Conservation (phyloP, 2,113 vertebrate species). For the Odobenus rosmarus region DNA sequence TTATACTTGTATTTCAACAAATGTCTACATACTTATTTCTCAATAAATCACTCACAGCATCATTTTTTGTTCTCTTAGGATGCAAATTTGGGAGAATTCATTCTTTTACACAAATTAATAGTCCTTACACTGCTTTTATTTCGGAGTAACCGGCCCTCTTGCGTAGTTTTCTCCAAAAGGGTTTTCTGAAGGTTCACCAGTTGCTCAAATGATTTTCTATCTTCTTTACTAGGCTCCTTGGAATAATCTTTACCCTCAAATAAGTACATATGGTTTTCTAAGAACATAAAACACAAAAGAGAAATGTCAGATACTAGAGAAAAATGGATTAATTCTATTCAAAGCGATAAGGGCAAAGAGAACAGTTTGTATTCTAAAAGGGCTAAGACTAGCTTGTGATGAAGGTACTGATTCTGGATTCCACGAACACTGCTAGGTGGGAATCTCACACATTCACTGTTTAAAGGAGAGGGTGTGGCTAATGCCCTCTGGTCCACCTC, state of each 20-base stretch:
- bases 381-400: background rate
- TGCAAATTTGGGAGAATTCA: background rate
- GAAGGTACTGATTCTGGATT: background rate
- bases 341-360: background rate
- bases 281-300: slow-evolving; percentile 64
- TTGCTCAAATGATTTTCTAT: slow-evolving; percentile 89
- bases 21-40: slow-evolving; percentile 6
- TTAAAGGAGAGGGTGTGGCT: background rate
- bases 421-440: background rate
- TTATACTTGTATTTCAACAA: background rate
- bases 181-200: slow-evolving; percentile 89
- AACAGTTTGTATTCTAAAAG: background rate
- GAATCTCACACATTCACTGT: background rate
- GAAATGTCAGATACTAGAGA: slow-evolving; percentile 32
- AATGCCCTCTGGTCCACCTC: background rate
- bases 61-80: background rate
- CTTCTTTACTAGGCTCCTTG: slow-evolving; percentile 90
- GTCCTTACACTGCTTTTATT: slow-evolving; percentile 89
- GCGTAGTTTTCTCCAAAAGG: slow-evolving; percentile 76
- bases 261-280: slow-evolving; percentile 93
- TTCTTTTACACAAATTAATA: background rate
- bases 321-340: background rate
- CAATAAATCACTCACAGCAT: background rate
- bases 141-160: slow-evolving; percentile 88
- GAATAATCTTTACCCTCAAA: slow-evolving; percentile 97